Evolutionary conservation across 64 coral and sea anemone genomes (phyloP).

Genomic region (Actinia equina): DNA sequence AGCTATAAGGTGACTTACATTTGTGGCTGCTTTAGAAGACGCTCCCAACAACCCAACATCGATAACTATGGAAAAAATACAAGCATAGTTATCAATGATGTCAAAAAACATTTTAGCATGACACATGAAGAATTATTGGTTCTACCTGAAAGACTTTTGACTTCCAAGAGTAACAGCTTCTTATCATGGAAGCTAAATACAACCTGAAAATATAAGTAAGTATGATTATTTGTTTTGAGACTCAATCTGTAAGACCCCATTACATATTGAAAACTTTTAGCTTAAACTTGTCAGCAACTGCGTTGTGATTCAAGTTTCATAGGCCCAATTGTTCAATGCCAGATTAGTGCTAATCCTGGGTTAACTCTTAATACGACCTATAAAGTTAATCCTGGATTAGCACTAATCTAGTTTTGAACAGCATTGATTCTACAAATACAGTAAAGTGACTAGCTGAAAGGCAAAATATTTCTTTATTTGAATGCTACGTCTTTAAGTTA

Average conservation of each 20-base stretch:
- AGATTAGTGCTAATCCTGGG: no score
- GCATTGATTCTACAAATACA: no score
- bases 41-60: conserved; percentile 74
- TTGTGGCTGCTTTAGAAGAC: conserved; percentile 43
- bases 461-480: no score
- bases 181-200: conserved; percentile 92
- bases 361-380: no score
- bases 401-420: no score
- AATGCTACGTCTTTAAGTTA: no score
- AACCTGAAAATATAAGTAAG: conserved; percentile 34
- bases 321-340: no score
- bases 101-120: not conserved
- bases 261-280: not conserved
- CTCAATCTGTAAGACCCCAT: not conserved
- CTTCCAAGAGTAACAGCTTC: conserved; percentile 69
- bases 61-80: conserved; percentile 51
- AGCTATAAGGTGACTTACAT: conserved; percentile 32
- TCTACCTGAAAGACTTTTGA: conserved; percentile 93
- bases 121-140: not conserved
- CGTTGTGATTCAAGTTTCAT: no score
- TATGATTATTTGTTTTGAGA: not conserved
- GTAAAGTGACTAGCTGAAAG: no score
- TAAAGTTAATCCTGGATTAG: no score
- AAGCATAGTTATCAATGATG: not conserved
- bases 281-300: no score